Evolutionary conservation across 1,140 invertebrate species (phyloP).

Genomic region (Heliconius hewitsoni): DNA sequence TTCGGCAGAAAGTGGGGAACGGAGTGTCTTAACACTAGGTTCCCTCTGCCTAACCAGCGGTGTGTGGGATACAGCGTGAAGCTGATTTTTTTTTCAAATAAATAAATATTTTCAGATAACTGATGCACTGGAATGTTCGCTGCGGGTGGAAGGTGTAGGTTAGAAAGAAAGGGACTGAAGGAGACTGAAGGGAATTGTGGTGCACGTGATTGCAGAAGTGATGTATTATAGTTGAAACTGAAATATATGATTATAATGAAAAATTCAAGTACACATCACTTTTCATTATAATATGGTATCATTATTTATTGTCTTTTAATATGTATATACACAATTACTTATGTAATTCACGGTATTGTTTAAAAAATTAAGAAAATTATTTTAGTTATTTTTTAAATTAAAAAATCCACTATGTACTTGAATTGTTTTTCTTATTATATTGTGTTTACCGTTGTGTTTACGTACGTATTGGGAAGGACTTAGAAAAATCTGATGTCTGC

Average conservation of each 20-base stretch:
- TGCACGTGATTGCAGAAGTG: neutral
- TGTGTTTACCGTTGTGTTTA: neutral
- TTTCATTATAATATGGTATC: neutral
- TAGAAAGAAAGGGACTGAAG: conserved; percentile 7
- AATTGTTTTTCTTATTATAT: neutral
- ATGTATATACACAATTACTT: neutral
- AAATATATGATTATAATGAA: neutral
- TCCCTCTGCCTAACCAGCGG: too few relatives aligned
- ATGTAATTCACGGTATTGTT: too few relatives aligned
- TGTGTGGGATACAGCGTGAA: too few relatives aligned
- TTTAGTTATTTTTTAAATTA: neutral
- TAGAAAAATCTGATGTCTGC: neutral
- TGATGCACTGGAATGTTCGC: conserved; percentile 51
- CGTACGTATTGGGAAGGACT: neutral
- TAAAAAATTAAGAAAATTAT: neutral
- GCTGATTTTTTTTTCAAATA: too few relatives aligned
- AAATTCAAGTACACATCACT: neutral
- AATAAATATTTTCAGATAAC: conserved; percentile 42
- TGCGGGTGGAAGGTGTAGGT: conserved; percentile 51
- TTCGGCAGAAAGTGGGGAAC: too few relatives aligned
- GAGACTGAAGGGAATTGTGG: conserved; percentile 7
- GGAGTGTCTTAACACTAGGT: too few relatives aligned
- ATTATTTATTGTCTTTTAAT: neutral
- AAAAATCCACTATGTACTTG: neutral
- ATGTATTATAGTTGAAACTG: neutral